Evolutionary conservation across 2,888 invertebrate genomes (phyloP).

Genomic region (Sinotaia quadrata): DNA sequence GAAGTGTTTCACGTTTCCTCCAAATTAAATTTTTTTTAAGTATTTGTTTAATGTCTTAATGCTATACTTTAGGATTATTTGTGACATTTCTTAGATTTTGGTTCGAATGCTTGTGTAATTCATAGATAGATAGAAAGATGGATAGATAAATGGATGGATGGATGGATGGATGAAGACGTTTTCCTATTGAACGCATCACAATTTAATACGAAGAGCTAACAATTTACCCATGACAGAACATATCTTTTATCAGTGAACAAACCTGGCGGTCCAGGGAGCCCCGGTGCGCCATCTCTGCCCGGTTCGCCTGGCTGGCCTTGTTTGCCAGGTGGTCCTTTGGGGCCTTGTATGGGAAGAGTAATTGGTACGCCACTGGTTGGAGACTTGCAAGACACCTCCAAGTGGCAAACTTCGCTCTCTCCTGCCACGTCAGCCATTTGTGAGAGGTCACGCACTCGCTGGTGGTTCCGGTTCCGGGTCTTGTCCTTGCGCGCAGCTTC

Average conservation of each 20-base stretch:
- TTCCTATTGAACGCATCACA: too few species aligned
- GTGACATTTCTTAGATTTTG: too few species aligned
- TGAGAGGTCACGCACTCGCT: constrained; percentile 25
- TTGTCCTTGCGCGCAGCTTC: constrained; percentile 17
- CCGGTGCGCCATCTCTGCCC: constrained; percentile 60
- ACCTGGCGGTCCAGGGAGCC: constrained; percentile 56
- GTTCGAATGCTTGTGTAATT: too few species aligned
- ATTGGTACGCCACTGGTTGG: constrained; percentile 49
- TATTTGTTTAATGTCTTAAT: too few species aligned
- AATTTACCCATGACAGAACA: too few species aligned
- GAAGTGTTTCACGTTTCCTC: too few species aligned
- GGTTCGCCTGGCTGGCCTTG: constrained; percentile 57
- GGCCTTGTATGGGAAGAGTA: constrained; percentile 64
- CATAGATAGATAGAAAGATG: too few species aligned
- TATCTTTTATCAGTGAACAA: constrained; percentile 7
- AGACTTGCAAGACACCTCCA: constrained; percentile 56
- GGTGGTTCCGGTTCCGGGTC: constrained; percentile 32
- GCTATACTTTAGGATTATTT: too few species aligned
- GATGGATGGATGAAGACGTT: too few species aligned
- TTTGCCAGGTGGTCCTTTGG: constrained; percentile 61
- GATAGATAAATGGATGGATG: too few species aligned
- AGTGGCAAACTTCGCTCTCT: constrained; percentile 44
- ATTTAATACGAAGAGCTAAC: too few species aligned
- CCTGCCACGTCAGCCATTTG: constrained; percentile 26
- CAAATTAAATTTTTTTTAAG: too few species aligned